Base-by-base conservation (phyloP, 1,140 invertebrate species). In the Diprion similis region DNA sequence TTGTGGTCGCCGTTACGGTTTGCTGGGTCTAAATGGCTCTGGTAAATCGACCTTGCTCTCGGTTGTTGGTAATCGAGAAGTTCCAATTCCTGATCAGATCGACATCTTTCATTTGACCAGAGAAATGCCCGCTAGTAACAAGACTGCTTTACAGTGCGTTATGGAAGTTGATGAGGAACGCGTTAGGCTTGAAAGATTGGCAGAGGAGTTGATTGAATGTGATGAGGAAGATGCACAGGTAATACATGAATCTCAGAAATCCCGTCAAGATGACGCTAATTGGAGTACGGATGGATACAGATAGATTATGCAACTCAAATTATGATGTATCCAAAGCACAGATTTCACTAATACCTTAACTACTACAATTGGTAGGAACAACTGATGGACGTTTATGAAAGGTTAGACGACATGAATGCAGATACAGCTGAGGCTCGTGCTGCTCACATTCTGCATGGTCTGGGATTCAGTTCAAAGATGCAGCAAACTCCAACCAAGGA, bases 131-230 rank as follows among this genome's bases (percentile, higher is more conserved):
- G 97, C 98, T 13, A 97, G 95, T 75, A 95, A 98, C 80, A 97
- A 96, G 88, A 92, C 91, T 68, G 99, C 99, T 8, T 89, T 99
- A 13, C 90, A 99, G 84, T 97, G 96, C 87, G 99, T 99, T 9
- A 97, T 99, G 94, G 98, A 99, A 87, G 98, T 99, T 0, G 98
- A 99, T 83, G 93, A 97, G 81, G 98, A 99, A 86, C 90, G 98
- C 68, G 90, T 97, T 46, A 90, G 95, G 70, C 89, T 99, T 9
- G 99, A 99, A 85, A 95, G 95, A 83, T 88, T 99, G 19, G 97
- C 97, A 3, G 99, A 99, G 83, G 92, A 95, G 83, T 88, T 99
- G 59, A 93, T 94, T 4, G 91, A 94, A 59, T 95, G 92, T 82
- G 93, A 94, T 70, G 97, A 99, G 88, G 96, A 99, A 84, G 96